Percentiles rank a stretch among this genome's conserved stretches.
Evolutionary conservation across 2,888 invertebrate species (phyloP).

Genomic region (Corythucha ciliata): DNA sequence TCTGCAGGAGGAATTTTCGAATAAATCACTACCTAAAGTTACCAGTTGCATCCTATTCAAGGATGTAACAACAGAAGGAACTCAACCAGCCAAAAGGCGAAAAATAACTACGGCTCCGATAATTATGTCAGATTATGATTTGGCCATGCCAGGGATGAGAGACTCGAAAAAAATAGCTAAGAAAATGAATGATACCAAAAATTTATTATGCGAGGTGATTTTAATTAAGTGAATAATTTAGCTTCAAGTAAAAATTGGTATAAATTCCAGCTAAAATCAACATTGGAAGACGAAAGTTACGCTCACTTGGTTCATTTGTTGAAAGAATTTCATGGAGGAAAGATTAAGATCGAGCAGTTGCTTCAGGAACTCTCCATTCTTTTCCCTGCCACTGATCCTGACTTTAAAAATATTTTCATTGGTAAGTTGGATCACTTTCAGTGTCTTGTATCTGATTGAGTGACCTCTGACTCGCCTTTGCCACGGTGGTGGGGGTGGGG

Average conservation of each 20-base stretch:
- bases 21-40: constrained; percentile 7
- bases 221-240: neutral
- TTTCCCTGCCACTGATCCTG: no score
- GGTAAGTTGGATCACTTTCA: no score
- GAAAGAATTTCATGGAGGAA: no score
- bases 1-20: constrained; percentile 2
- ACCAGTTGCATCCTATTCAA: neutral
- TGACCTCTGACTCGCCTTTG: no score
- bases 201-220: constrained; percentile 18
- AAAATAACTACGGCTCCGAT: neutral
- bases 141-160: constrained; percentile 8
- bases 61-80: neutral
- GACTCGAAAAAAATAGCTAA: constrained; percentile 10
- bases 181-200: constrained; percentile 19
- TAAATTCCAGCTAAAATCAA: constrained; percentile 16
- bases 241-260: neutral
- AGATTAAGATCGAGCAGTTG: no score
- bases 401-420: no score
- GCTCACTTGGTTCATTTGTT: no score
- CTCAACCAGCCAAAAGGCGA: constrained; percentile 7
- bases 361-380: no score
- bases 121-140: constrained; percentile 1
- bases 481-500: no score
- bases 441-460: no score
- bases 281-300: constrained; percentile 23